phyloP scores from a whole-genome alignment of 2,797 vertebrate genomes.

The Tokudaia tokunoshimensis region DNA sequence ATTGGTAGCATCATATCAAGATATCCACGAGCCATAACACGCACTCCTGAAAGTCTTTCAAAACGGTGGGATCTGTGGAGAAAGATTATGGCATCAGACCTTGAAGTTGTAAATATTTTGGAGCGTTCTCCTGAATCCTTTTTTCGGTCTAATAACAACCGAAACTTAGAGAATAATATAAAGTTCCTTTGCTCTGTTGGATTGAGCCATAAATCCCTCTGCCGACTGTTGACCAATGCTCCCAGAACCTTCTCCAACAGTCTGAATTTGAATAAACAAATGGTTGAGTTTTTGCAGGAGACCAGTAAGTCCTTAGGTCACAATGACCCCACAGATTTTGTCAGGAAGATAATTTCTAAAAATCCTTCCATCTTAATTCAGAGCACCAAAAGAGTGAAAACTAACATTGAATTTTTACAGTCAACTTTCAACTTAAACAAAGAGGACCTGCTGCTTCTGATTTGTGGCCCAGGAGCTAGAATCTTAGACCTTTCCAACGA shows the following conservation, averaged over 20 bases:
- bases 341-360: constrained; percentile 88
- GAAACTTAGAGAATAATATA: constrained; percentile 91
- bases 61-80: constrained; percentile 92
- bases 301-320: constrained; percentile 86
- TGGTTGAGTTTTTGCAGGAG: constrained; percentile 88
- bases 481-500: constrained; percentile 90
- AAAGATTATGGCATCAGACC: constrained; percentile 87
- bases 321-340: constrained; percentile 86
- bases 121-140: constrained; percentile 90
- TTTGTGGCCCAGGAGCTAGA: constrained; percentile 87
- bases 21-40: constrained; percentile 90
- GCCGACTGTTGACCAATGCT: constrained; percentile 88
- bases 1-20: constrained; percentile 91
- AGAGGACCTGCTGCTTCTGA: constrained; percentile 86
- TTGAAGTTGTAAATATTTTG: constrained; percentile 89
- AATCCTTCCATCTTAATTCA: constrained; percentile 91
- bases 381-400: constrained; percentile 90
- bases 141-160: constrained; percentile 91
- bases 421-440: constrained; percentile 85
- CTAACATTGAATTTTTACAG: constrained; percentile 88
- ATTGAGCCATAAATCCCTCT: constrained; percentile 87
- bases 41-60: constrained; percentile 88
- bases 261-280: constrained; percentile 90
- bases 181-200: constrained; percentile 88
- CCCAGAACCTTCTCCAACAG: constrained; percentile 92